Percentiles rank a stretch among this genome's conserved stretches.
Evolutionary conservation across 2,797 vertebrate genomes (phyloP).

Genomic region (Helarctos malayanus): DNA sequence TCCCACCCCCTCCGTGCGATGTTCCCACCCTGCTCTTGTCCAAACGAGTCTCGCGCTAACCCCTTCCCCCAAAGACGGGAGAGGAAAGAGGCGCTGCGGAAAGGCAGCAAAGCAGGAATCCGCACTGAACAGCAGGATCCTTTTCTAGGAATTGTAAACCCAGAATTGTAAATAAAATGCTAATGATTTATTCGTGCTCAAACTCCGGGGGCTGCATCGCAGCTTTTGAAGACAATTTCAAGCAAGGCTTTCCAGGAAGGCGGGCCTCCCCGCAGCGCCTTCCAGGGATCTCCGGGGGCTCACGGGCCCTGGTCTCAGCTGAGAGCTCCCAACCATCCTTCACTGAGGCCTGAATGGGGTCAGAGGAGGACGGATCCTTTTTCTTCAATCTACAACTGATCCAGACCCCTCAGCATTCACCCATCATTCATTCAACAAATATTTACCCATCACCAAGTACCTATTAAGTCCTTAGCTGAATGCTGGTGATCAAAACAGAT

Average conservation of each 20-base stretch:
- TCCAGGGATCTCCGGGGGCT: not conserved
- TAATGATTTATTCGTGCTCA: slow-evolving; percentile 86
- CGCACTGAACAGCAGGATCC: slow-evolving; percentile 81
- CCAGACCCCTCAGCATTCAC: not conserved
- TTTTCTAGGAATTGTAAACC: slow-evolving; percentile 86
- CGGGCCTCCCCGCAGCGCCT: slow-evolving; percentile 68
- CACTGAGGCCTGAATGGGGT: not conserved
- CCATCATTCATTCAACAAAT: not conserved
- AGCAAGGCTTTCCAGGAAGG: slow-evolving; percentile 82
- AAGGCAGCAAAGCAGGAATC: slow-evolving; percentile 68
- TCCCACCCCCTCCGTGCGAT: not conserved
- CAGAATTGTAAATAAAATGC: slow-evolving; percentile 87
- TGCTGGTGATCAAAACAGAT: not conserved
- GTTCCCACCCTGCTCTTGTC: not conserved
- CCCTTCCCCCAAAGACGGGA: not conserved
- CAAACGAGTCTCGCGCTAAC: not conserved
- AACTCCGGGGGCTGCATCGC: slow-evolving; percentile 83
- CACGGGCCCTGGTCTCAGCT: not conserved
- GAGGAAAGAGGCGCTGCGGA: not conserved
- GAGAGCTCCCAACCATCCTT: not conserved
- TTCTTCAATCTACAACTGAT: not conserved
- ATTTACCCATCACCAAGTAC: not conserved
- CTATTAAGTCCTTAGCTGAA: not conserved
- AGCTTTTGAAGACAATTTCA: slow-evolving; percentile 80
- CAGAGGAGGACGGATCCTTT: not conserved